Conservation (phyloP, 2,888 invertebrate genomes). For the Trichopria drosophilae region DNA sequence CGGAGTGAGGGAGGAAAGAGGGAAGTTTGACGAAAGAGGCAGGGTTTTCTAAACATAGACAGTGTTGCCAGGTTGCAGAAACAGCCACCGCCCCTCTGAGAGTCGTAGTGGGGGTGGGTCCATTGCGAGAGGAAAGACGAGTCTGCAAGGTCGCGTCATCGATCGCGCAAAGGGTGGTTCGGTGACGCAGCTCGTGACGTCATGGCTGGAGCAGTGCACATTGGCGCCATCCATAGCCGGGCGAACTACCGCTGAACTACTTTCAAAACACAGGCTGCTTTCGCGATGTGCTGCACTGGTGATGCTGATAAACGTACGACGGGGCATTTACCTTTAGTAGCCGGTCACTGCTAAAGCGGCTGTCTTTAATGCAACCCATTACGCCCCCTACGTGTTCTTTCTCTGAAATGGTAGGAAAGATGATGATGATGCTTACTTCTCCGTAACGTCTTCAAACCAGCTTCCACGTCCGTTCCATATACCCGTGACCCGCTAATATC, state of each 20-base stretch:
- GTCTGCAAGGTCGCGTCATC: constrained; percentile 57
- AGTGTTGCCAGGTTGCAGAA: constrained; percentile 58
- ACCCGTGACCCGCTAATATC: too few species aligned
- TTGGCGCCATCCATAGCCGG: constrained; percentile 27
- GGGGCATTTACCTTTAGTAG: too few species aligned
- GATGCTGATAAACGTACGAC: too few species aligned
- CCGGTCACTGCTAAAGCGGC: too few species aligned
- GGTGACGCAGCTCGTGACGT: constrained; percentile 37
- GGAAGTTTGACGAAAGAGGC: constrained; percentile 35
- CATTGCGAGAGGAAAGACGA: constrained; percentile 34
- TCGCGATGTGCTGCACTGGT: background rate
- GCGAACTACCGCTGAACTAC: constrained; percentile 18
- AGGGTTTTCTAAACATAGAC: constrained; percentile 56
- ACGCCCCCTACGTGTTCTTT: too few species aligned
- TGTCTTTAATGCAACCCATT: too few species aligned
- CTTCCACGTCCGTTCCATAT: too few species aligned
- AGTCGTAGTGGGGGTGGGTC: constrained; percentile 48
- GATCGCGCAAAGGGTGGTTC: constrained; percentile 43
- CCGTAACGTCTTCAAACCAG: too few species aligned
- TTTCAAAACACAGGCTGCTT: background rate
- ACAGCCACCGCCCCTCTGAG: constrained; percentile 58
- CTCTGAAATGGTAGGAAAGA: too few species aligned
- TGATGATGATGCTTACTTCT: too few species aligned
- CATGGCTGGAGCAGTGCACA: constrained; percentile 35
- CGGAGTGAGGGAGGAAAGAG: constrained; percentile 27